Evolutionary conservation across 2,113 vertebrate species (phyloP).

Genomic region (Corythaeola cristata): DNA sequence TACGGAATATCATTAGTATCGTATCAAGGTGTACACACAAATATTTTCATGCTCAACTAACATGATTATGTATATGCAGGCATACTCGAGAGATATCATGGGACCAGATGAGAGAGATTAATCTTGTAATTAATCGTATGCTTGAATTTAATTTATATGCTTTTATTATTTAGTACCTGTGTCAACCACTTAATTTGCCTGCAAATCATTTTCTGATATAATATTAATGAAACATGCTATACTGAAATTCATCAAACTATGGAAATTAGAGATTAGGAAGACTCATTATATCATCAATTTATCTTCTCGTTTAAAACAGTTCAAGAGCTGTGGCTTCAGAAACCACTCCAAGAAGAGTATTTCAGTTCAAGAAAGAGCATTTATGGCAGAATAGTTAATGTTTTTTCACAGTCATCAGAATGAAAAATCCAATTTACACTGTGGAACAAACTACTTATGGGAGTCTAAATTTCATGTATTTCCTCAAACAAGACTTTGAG

Average conservation of each 20-base stretch:
- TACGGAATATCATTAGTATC: background rate
- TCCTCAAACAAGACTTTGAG: background rate
- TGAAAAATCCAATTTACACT: background rate
- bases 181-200: slow-evolving; percentile 63
- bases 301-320: background rate
- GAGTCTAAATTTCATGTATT: background rate
- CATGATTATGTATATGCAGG: background rate
- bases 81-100: background rate
- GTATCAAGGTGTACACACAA: background rate
- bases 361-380: background rate
- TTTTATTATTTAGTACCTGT: slow-evolving; percentile 65
- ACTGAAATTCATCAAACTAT: slow-evolving; percentile 48
- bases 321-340: background rate
- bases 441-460: background rate
- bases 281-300: slow-evolving; percentile 5
- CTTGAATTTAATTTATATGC: slow-evolving; percentile 52
- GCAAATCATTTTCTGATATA: slow-evolving; percentile 36
- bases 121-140: slow-evolving; percentile 38
- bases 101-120: background rate
- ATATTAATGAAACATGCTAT: slow-evolving; percentile 50
- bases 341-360: background rate
- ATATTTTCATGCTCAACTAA: slow-evolving; percentile 16
- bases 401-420: background rate
- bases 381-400: background rate
- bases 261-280: slow-evolving; percentile 40